These are phyloP conservation scores for Caenorhabditis wallacei DNA, from an alignment of 2,888 invertebrate species.

Conservation along the genomic window DNA sequence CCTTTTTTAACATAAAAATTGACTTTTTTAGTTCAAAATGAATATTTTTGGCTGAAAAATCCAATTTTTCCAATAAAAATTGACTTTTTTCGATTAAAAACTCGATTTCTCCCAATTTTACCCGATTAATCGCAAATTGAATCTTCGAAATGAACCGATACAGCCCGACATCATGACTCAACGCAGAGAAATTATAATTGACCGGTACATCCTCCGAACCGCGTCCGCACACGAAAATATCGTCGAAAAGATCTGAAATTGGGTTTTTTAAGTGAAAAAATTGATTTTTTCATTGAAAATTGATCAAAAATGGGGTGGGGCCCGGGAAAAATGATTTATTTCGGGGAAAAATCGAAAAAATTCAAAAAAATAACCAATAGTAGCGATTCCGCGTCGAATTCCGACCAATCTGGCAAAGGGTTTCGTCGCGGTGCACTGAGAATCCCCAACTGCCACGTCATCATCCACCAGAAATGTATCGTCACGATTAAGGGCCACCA, in stretches of 20 bases:
- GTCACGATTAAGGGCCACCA: conserved; percentile 37
- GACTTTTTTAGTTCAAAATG: too few species aligned
- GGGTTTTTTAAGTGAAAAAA: too few species aligned
- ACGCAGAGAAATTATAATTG: conserved; percentile 44
- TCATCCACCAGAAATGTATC: conserved; percentile 63
- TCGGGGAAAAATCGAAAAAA: too few species aligned
- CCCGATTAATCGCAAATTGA: conserved; percentile 53
- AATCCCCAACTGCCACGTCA: conserved; percentile 21
- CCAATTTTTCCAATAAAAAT: too few species aligned
- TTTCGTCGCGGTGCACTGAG: conserved; percentile 14
- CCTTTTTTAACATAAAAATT: too few species aligned
- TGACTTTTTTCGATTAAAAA: too few species aligned
- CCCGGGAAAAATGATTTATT: too few species aligned
- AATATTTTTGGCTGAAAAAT: not conserved
- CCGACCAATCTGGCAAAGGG: conserved; percentile 51
- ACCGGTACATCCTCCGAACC: conserved; percentile 41
- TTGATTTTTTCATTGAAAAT: too few species aligned
- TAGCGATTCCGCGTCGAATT: conserved; percentile 37
- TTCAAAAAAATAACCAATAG: conserved; percentile 47
- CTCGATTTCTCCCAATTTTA: not conserved
- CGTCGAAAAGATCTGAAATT: conserved; percentile 52
- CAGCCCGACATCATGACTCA: conserved; percentile 21
- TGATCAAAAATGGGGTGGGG: not conserved
- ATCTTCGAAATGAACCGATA: conserved; percentile 57
- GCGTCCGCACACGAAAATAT: conserved; percentile 55